Evolutionary conservation across 2,888 invertebrate species (phyloP), one percentile per base, ranked within the genome.

Genomic region (Rhingia rostrata): DNA sequence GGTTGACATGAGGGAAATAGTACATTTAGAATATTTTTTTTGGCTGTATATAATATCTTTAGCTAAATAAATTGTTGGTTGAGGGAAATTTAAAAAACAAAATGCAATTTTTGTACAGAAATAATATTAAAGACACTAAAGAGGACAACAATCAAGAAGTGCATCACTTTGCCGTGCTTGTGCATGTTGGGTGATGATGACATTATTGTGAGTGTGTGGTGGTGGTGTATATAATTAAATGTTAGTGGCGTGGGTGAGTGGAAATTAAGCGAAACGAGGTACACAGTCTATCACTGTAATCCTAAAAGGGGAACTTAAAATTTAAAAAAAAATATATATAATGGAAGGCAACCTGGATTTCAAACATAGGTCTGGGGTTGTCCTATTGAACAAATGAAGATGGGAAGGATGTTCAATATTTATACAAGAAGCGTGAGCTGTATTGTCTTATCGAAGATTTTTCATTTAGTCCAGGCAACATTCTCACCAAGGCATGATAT

Each of bases 1-100:
- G 80, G 54, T 84, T 74, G 67, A 75, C 84, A 84, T 80, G 80
- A 66, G 64, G 80, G 84, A 84, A 84, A 74, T 80, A 74, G 47
- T 84, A 75, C 74, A 84, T 75, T 84, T 80, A 84, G 56, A 80
- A 74, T 56, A 77, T 66, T 81, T 54, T 69, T 45, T 56, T 66
- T 33, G 53, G 67, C 30, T 67, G 72, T 56, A n/a, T 61, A 33
- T 56, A 30, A 47, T 78, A 45, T 69, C 30, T 45, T 49, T 63
- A 49, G 61, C 41, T 66, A 64, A 75, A 60, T 63, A 49, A 56
- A 4, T 39, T 41, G 10, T 49, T 41, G 12, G 33, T 30, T 39
- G 37, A 41, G 51, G 54, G 32, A 60, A 66, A 54, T 32, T 39
- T 30, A 39, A 49, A 58, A 39, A 58, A 56, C 7, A 41, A 45